Evolutionary conservation across 2,797 vertebrate species (phyloP).

Genomic region (Anableps anableps): DNA sequence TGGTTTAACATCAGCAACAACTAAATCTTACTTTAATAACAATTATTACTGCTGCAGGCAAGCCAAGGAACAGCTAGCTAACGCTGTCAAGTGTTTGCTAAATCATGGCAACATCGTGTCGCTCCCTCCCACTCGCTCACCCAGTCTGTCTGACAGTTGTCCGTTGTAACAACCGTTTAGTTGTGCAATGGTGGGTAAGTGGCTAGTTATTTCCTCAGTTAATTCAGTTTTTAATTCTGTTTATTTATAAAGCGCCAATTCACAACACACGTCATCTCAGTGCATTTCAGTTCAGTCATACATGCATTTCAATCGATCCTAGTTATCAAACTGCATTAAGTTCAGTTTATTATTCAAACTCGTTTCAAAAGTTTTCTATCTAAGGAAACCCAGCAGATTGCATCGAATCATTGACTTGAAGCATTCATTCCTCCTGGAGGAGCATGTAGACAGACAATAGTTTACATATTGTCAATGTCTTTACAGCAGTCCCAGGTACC

Average conservation of each 20-base stretch:
- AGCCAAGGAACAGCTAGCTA: constrained; percentile 26
- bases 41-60: neutral
- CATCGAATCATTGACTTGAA: neutral
- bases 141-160: neutral
- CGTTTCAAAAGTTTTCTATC: no score
- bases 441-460: no score
- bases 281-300: no score
- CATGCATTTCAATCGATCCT: neutral
- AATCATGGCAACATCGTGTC: constrained; percentile 65
- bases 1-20: neutral
- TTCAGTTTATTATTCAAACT: neutral
- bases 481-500: no score
- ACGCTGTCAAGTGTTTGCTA: constrained; percentile 64
- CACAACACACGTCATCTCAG: neutral
- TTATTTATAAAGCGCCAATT: neutral
- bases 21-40: rapidly evolving
- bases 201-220: neutral
- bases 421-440: neutral
- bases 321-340: neutral
- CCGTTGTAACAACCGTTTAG: neutral
- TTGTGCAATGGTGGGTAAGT: neutral
- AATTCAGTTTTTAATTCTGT: neutral
- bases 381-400: no score
- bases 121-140: constrained; percentile 45
- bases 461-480: no score